Evolutionary conservation across 1,140 invertebrate genomes (phyloP).

Genomic region (Steinernema khuongi): DNA sequence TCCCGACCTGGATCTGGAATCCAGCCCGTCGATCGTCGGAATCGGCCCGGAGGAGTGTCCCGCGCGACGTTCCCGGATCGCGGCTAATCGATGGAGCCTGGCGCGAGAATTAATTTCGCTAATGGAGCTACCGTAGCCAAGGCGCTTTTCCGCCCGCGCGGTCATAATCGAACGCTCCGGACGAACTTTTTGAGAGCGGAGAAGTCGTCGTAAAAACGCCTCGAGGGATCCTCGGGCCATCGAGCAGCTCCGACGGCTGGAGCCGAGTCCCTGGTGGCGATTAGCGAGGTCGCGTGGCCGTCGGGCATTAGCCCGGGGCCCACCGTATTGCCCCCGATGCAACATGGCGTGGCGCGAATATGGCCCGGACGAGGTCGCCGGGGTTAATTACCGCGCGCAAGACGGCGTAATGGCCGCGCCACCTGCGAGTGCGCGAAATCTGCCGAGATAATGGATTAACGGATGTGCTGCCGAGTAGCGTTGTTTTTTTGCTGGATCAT

Average conservation of each 20-base stretch:
- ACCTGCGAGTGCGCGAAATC: slow-evolving; percentile 9
- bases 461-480: neutral
- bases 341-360: neutral
- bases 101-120: neutral
- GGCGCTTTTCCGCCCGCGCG: neutral
- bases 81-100: too few relatives aligned
- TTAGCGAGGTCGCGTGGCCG: slow-evolving; percentile 2
- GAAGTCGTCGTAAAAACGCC: neutral
- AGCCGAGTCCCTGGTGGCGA: neutral
- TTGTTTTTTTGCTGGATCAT: neutral
- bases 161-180: slow-evolving; percentile 9
- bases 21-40: too few relatives aligned
- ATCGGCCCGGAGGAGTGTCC: too few relatives aligned
- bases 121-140: slow-evolving; percentile 1
- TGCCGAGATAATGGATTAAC: slow-evolving; percentile 1
- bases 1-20: neutral
- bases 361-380: neutral
- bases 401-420: slow-evolving; percentile 1
- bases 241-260: neutral
- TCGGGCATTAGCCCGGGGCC: neutral
- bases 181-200: slow-evolving; percentile 7
- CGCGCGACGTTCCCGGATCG: too few relatives aligned
- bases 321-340: neutral
- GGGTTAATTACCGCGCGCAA: neutral
- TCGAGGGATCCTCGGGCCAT: slow-evolving; percentile 6